Percentiles rank a stretch among this genome's conserved stretches.
phyloP scores from a whole-genome alignment of 2,888 invertebrate species.

The Agonopterix subpropinquella region DNA sequence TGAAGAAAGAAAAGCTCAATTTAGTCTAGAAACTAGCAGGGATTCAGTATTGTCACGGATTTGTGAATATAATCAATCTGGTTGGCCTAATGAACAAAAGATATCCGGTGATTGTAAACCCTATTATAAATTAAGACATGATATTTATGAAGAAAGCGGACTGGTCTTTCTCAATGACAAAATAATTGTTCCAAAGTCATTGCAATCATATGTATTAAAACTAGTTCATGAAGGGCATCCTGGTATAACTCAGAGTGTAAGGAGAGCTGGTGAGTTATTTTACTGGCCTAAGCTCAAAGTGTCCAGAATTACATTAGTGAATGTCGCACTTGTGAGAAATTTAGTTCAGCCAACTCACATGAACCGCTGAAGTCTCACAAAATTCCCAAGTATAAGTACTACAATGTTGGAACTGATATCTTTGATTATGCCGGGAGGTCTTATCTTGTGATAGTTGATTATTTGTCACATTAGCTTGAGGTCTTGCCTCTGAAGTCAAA shows the following conservation, averaged over 20 bases:
- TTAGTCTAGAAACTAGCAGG: not conserved
- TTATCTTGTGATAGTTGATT: constrained; percentile 9
- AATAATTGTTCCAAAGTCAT: constrained; percentile 6
- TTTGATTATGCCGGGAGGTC: constrained; percentile 7
- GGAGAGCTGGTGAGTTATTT: constrained; percentile 6
- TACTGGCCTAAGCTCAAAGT: constrained; percentile 3
- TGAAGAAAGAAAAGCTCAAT: constrained; percentile 4
- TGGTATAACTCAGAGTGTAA: constrained; percentile 6
- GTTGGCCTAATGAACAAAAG: not conserved
- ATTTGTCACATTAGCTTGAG: constrained; percentile 12
- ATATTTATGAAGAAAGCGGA: constrained; percentile 8
- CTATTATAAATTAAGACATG: constrained; percentile 6
- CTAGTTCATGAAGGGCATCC: constrained; percentile 8
- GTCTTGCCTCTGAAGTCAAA: constrained; percentile 6
- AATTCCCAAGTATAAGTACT: constrained; percentile 4
- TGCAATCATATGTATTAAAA: constrained; percentile 6
- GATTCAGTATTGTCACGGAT: not conserved
- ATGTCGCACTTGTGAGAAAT: constrained; percentile 3
- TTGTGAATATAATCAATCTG: not conserved
- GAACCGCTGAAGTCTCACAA: constrained; percentile 1
- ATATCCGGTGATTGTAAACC: not conserved
- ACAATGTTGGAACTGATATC: constrained; percentile 11
- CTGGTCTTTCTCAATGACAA: constrained; percentile 9
- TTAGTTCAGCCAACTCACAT: constrained; percentile 1
- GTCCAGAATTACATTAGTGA: not conserved